phyloP scores from a whole-genome alignment of 2,797 vertebrate species.

The Sternotherus odoratus region DNA sequence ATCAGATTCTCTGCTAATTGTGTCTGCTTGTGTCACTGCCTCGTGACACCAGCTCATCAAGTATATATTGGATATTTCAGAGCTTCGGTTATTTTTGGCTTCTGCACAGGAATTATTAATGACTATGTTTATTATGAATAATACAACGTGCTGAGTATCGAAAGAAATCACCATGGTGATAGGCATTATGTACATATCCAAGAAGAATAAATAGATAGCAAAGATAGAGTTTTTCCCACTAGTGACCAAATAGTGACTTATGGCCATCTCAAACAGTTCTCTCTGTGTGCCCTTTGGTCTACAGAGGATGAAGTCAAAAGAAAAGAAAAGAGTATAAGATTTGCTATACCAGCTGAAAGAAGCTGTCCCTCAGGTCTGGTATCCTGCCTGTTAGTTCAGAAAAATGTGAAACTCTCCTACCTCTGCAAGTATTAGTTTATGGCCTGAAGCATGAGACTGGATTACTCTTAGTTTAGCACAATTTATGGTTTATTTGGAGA shows the following conservation, averaged over 20 bases:
- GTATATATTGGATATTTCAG: neutral
- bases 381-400: neutral
- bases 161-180: slow-evolving; percentile 9
- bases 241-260: neutral
- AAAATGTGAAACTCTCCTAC: neutral
- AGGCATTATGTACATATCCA: neutral
- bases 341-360: neutral
- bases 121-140: neutral
- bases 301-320: neutral
- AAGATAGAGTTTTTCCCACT: neutral
- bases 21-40: neutral
- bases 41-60: neutral
- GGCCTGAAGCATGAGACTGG: neutral
- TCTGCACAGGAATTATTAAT: neutral
- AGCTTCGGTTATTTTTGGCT: slow-evolving; percentile 17
- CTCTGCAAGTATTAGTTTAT: neutral
- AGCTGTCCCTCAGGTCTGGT: neutral
- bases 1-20: neutral
- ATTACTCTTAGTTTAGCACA: neutral
- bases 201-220: neutral
- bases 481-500: neutral
- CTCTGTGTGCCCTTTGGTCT: neutral
- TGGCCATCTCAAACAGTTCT: neutral
- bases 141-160: neutral
- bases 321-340: neutral